A percentile compares a stretch with the other conserved stretches of the same genome.
Evolutionary conservation across 1,140 invertebrate genomes (phyloP).

Genomic region (Euborellia annulipes): DNA sequence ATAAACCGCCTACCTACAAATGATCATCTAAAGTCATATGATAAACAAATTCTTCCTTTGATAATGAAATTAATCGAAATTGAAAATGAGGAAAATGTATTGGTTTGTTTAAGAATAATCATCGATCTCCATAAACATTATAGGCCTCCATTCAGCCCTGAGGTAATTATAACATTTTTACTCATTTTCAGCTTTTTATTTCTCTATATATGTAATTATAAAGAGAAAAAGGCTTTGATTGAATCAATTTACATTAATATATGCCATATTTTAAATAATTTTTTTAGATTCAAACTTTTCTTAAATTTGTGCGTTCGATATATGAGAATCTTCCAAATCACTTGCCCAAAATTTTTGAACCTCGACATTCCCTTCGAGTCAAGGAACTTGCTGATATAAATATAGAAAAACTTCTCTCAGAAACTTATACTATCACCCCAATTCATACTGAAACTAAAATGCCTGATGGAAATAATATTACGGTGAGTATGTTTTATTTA

Average conservation of each 20-base stretch:
- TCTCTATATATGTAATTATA: too few relatives aligned
- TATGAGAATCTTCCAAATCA: conserved; percentile 84
- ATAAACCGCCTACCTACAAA: conserved; percentile 86
- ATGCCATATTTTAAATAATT: too few relatives aligned
- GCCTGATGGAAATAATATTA: conserved; percentile 49
- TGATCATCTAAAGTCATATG: conserved; percentile 69
- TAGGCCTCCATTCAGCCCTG: conserved; percentile 70
- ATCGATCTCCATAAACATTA: conserved; percentile 94
- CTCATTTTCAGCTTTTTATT: too few relatives aligned
- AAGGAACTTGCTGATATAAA: conserved; percentile 82
- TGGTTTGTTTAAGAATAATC: conserved; percentile 86
- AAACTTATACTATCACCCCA: conserved; percentile 78
- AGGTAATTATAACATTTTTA: conserved; percentile 40
- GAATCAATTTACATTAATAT: too few relatives aligned
- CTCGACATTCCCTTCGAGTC: conserved; percentile 52
- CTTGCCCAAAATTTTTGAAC: conserved; percentile 87
- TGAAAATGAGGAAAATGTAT: conserved; percentile 97
- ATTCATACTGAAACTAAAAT: conserved; percentile 75
- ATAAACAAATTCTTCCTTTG: conserved; percentile 70
- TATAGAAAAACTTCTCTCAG: conserved; percentile 61
- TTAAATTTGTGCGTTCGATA: conserved; percentile 85
- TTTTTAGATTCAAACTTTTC: conserved; percentile 74
- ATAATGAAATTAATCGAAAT: conserved; percentile 80
- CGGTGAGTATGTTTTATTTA: background rate
- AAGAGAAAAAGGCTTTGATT: too few relatives aligned